A percentile compares a stretch with the other conserved stretches of the same genome.
phyloP scores from a whole-genome alignment of 2,888 invertebrate genomes.

The Yponomeuta evonymella region DNA sequence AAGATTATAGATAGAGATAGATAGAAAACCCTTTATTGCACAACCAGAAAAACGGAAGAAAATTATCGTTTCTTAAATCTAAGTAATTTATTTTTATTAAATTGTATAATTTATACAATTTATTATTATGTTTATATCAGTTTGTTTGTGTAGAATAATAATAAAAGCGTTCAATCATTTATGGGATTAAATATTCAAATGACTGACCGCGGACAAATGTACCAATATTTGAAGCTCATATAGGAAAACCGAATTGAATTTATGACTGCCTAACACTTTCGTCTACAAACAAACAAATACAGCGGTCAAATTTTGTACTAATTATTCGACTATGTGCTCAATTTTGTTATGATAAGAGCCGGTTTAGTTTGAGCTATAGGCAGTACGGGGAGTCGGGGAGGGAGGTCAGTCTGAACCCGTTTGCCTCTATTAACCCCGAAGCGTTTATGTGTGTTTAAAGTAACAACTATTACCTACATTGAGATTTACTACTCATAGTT shows the following conservation, averaged over 20 bases:
- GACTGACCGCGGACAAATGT: background rate
- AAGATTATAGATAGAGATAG: too few relatives aligned
- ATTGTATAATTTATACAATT: too few relatives aligned
- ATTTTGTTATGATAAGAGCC: background rate
- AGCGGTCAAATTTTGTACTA: background rate
- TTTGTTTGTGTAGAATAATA: too few relatives aligned
- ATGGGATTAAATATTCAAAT: too few relatives aligned
- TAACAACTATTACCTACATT: slow-evolving; percentile 1
- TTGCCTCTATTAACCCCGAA: slow-evolving; percentile 1
- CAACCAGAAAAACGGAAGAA: too few relatives aligned
- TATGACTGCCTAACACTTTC: background rate
- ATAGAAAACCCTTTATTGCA: too few relatives aligned
- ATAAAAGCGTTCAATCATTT: too few relatives aligned
- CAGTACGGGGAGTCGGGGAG: background rate
- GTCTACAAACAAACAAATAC: background rate
- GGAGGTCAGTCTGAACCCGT: background rate
- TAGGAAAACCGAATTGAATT: background rate
- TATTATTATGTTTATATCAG: too few relatives aligned
- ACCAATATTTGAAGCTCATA: background rate
- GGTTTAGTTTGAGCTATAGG: background rate
- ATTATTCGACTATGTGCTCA: background rate
- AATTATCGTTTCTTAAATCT: too few relatives aligned
- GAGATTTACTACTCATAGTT: background rate
- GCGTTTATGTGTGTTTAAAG: background rate
- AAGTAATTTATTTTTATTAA: too few relatives aligned